Base-by-base conservation (phyloP, 2,888 invertebrate species). In the Tuta absoluta region DNA sequence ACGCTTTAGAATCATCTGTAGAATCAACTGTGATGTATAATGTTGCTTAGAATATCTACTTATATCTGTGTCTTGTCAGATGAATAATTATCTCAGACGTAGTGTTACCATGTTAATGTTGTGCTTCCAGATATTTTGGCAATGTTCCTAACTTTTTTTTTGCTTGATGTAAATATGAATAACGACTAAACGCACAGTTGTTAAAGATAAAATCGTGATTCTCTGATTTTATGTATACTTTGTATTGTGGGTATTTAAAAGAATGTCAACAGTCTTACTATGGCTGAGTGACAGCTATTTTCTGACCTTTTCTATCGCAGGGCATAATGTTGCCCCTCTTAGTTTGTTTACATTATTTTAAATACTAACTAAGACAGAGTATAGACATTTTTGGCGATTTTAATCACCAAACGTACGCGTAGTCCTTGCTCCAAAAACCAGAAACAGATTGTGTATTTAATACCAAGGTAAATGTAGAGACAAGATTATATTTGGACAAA, bases 71-170 rank as follows among this genome's bases (percentile, higher is more conserved):
- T 38, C 21, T 24, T 60, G 24, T 24, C 45, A 21, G 24, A 24
- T 45, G 21, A 59, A 10, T 60, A 23, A 60, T 60, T 24, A 60
- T n/a, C 45, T 19, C 24, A 17, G 24, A 48, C 48, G 19, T 60
- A n/a, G 24, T 48, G 60, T 60, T 60, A 60, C 60, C 45, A 60
- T 45, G 60, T n/a, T 45, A 28, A 60, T 45, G 60, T n/a, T 45
- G 45, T 45, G 38, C 28, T 45, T 60, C 41, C 10, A 41, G 45
- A 41, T 12, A 38, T 38, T 12, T 41, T 17, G 19, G 59, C 41
- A 19, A 28, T n/a, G 57, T 57, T 24, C 17, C 21, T 59, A 41
- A 41, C 57, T 58, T 41, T 59, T 59, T n/a, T 59, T 21, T 49
- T 19, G 48, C 48, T 48, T 49, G 19, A 21, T 17, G 10, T 17